Base-by-base conservation (phyloP, 2,888 invertebrate genomes). In the Lasioglossum lativentre region DNA sequence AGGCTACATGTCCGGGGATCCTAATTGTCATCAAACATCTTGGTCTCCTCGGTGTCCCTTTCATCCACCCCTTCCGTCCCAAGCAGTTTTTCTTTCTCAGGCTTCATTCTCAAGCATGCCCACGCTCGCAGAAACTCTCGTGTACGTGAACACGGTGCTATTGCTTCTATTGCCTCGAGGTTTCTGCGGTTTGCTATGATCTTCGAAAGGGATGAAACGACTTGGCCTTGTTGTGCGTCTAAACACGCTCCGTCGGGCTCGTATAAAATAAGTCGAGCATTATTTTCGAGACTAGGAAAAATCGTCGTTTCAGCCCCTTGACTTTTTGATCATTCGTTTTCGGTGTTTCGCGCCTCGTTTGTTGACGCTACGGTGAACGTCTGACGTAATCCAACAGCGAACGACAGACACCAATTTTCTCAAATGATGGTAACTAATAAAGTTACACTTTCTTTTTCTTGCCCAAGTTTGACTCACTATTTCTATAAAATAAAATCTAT, bases 131-230 rank as follows among this genome's bases (percentile, higher is more conserved):
- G 68, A 56, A 59, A 34, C 27, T 77, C 45, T 38, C 77, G 71
- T 71, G 52, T 78, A 47, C 78, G 75, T 78, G 38, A 77, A 74
- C 80, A 45, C 79, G 68, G 12, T 52, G 42, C 82, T 82, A 87
- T 85, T 85, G 40, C 66, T 75, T 77, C 82, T 71, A 74, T 82
- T 81, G 79, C 78, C 75, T 19, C 16, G 56, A 84, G 80, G 45
- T 86, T 85, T 80, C 83, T 59, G 75, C 68, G 82, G 78, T 68
- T 80, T 38, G 23, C 66, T 68, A 34, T 68, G 40, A 38, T 56
- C 71, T 68, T 75, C 42, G 68, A 79, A 80, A 79, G 66, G 78
- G 83, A 88, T 75, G 82, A 74, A 88, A 82, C 82, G 81, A 75
- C 70, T 80, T 71, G 72, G 42, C 56, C 34, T 42, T 79, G 83